A percentile compares a stretch with the other conserved stretches of the same genome.
Conservation (phyloP, 2,797 vertebrate genomes). For the Spatula clypeata region DNA sequence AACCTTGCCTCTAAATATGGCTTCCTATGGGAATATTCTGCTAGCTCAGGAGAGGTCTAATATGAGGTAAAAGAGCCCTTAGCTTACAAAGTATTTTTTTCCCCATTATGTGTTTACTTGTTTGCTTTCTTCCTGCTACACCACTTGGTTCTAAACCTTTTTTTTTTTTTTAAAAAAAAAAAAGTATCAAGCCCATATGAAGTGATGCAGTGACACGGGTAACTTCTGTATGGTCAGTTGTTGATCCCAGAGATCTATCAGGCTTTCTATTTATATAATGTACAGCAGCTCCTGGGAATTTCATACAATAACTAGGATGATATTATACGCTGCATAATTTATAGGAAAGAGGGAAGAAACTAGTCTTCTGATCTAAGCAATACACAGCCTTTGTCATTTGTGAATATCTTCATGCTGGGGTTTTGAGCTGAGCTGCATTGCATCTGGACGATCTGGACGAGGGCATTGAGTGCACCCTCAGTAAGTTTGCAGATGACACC, state of each 20-base stretch:
- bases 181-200: background rate
- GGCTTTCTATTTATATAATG: background rate
- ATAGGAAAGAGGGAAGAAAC: conserved; percentile 29
- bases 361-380: conserved; percentile 34
- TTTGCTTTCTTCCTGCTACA: background rate
- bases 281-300: background rate
- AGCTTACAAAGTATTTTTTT: background rate
- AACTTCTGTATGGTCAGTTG: background rate
- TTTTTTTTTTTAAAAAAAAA: background rate
- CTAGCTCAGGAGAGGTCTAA: background rate
- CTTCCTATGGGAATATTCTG: background rate
- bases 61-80: background rate
- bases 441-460: no score
- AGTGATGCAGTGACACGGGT: background rate
- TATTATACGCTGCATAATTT: background rate
- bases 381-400: background rate
- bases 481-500: no score
- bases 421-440: background rate
- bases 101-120: background rate
- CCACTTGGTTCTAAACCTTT: background rate
- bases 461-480: no score
- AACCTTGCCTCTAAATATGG: background rate
- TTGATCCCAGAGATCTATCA: background rate
- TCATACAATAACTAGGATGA: background rate
- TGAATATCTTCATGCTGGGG: background rate